Evolutionary conservation across 1,140 invertebrate genomes (phyloP), one percentile per base, ranked within the genome.

Genomic region (Drosophila carrolli): DNA sequence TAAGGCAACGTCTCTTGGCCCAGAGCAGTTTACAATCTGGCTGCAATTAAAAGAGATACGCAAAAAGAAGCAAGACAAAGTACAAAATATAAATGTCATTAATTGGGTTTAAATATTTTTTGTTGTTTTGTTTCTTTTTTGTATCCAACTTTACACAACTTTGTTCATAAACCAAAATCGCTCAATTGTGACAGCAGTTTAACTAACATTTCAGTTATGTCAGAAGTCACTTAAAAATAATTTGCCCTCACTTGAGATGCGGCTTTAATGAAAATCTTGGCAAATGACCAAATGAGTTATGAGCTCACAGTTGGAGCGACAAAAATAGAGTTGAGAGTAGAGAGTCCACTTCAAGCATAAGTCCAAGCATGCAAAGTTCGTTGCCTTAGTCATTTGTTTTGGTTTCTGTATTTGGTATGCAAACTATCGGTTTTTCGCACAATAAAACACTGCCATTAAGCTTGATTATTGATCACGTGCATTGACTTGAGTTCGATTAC

Each of bases 21-120:
- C 62, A 80, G 70, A 80, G 73, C 76, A 68, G 81, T 81, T 85
- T 78, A 81, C 81, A 84, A 77, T 50, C 47, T 66, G 50, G 50
- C 50, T 44, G 72, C 75, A 84, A 84, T 82, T 82, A 82, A 83
- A 75, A 68, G 19, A 43, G 43, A 60, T 47, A 55, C 55, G 40
- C 41, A 9, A 55, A 79, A 61, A 77, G 61, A 46, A 40, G 37
- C 57, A 38, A 71, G 65, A 72, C 73, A 73, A 62, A 84, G 57
- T 68, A 55, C 23, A 23, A 56, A 62, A 40, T 73, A 65, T 75
- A 83, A 88, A 86, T 83, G 79, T 65, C 83, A 86, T 86, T 83
- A 86, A 86, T 89, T 86, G 84, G 76, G 83, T 63, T 86, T 86
- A 82, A 88, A 86, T 76, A 75, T 72, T 78, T 78, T 77, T 82